A percentile compares a stretch with the other conserved stretches of the same genome.
Conservation (phyloP, 2,888 invertebrate species). For the Drosophila limbata region DNA sequence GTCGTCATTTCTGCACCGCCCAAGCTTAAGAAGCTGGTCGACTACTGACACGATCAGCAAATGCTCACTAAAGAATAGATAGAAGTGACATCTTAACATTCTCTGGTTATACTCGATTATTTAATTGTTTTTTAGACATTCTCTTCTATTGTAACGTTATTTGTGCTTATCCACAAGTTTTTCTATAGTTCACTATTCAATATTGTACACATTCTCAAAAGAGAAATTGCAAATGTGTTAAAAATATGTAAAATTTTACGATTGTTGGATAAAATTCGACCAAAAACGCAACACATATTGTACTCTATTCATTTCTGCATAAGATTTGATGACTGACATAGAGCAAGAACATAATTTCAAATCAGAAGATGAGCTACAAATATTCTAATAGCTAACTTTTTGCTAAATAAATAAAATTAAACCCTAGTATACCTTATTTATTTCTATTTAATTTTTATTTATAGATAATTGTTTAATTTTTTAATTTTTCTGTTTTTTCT, state of each 20-base stretch:
- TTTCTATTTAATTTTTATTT: neutral
- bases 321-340: constrained; percentile 5
- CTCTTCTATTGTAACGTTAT: constrained; percentile 46
- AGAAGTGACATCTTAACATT: constrained; percentile 9
- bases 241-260: constrained; percentile 1
- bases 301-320: neutral
- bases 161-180: constrained; percentile 30
- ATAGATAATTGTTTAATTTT: no score
- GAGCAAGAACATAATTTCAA: neutral
- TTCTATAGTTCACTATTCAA: constrained; percentile 6
- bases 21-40: constrained; percentile 83
- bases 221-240: neutral
- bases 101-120: constrained; percentile 21
- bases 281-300: neutral
- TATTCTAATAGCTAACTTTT: neutral
- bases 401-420: constrained; percentile 1
- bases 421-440: neutral
- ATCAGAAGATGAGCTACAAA: constrained; percentile 2
- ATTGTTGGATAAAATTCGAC: constrained; percentile 3
- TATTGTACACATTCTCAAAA: constrained; percentile 3
- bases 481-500: no score
- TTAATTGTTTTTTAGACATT: constrained; percentile 55
- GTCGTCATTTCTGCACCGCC: constrained; percentile 84
- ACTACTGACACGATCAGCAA: constrained; percentile 66
- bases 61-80: neutral